Evolutionary conservation across 2,797 vertebrate species (phyloP).

Genomic region (Eidolon dupreanum): DNA sequence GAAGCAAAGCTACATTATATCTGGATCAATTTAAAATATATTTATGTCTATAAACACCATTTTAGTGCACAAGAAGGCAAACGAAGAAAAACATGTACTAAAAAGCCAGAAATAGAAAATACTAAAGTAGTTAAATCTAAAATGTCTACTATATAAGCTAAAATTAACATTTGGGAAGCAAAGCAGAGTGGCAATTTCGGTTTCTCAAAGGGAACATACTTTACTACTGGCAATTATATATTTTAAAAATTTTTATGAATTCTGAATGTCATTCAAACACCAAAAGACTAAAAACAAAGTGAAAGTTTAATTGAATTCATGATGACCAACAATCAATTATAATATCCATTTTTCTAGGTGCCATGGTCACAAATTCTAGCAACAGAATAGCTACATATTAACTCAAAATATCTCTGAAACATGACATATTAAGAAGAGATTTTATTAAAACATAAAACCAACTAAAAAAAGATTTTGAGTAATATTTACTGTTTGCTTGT

Average conservation of each 20-base stretch:
- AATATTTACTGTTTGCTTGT: neutral
- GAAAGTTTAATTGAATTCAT: slow-evolving; percentile 52
- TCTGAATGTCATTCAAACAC: slow-evolving; percentile 29
- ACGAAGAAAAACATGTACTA: neutral
- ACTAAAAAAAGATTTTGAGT: neutral
- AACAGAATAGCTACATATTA: slow-evolving; percentile 10
- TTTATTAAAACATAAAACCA: slow-evolving; percentile 5
- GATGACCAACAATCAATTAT: neutral
- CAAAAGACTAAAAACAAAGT: slow-evolving; percentile 43
- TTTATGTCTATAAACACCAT: neutral
- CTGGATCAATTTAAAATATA: slow-evolving; percentile 35
- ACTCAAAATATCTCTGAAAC: slow-evolving; percentile 52
- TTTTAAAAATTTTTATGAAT: slow-evolving; percentile 41
- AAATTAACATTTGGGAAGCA: slow-evolving; percentile 53
- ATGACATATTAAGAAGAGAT: neutral
- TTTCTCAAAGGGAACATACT: slow-evolving; percentile 49
- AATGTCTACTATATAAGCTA: slow-evolving; percentile 21
- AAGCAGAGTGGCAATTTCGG: slow-evolving; percentile 2
- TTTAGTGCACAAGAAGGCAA: neutral
- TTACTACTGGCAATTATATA: slow-evolving; percentile 16
- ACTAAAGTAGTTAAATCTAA: slow-evolving; percentile 44
- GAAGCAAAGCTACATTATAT: slow-evolving; percentile 43
- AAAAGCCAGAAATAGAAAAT: slow-evolving; percentile 40
- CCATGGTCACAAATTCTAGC: neutral
- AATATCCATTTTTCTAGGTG: neutral